Base-by-base conservation (phyloP, 2,888 invertebrate species). In the Cataglyphis livida region DNA sequence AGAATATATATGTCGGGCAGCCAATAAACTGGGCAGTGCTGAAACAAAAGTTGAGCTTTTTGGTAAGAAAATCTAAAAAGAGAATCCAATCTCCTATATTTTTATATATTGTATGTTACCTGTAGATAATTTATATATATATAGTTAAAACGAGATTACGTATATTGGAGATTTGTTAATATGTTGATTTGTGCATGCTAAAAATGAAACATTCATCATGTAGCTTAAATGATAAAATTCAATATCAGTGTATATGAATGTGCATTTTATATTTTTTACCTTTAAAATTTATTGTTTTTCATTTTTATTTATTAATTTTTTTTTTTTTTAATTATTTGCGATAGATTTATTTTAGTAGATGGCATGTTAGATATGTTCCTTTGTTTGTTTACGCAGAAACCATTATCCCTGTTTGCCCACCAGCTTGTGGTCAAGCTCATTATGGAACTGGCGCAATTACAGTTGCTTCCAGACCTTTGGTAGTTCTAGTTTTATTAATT, bases 381-480 rank as follows among this genome's bases (percentile, higher is more conserved):
- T 91, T 91, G 83, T 93, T 94, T 93, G 91, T 93, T 92, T 94
- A 91, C 95, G 94, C 96, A 98, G 98, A 98, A 96, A 97, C 98
- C 75, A 97, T 98, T 92, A 97, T 98, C 90, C 98, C 98, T 90
- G 98, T 98, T 91, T 98, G 98, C 93, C 98, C 98, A 91, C 98
- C 98, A 87, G 98, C 98, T 92, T 98, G 98, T 95, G 97, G 97
- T 10, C 96, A 97, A 92, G 95, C 96, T 79, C 95, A 96, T 70
- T 97, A 96, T 92, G 96, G 95, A 87, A 96, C 95, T 89, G 96
- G 95, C 84, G 96, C 96, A 41, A 94, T 95, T 59, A 94, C 95
- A 48, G 86, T 95, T 84, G 95, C 96, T 84, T 94, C 94, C 74
- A 93, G 93, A 84, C 90, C 92, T 81, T 88, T 94, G 90, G 76